Percentiles rank a stretch among this genome's conserved stretches.
phyloP scores from a whole-genome alignment of 2,888 invertebrate genomes.

The Yponomeuta cagnagella region DNA sequence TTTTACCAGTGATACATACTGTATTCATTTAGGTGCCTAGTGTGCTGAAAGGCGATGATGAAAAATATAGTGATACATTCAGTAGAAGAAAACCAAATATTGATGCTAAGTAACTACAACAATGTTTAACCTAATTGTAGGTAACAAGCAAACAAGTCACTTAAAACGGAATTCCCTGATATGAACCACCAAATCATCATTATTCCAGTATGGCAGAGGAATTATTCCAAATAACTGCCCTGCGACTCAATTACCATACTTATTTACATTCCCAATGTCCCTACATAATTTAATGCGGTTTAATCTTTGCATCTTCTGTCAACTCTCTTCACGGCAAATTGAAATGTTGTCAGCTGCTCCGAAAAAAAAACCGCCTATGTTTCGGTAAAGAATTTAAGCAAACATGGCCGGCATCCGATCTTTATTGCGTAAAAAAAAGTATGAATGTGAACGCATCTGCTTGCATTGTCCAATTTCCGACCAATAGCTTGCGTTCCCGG shows the following conservation, averaged over 20 bases:
- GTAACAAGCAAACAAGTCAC: constrained; percentile 19
- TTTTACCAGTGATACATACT: too few relatives aligned
- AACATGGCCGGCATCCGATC: constrained; percentile 53
- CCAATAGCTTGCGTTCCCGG: constrained; percentile 61
- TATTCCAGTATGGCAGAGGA: constrained; percentile 6
- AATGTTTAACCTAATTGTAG: too few relatives aligned
- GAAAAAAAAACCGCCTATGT: constrained; percentile 34
- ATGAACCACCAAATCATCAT: constrained; percentile 46
- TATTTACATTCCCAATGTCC: constrained; percentile 35
- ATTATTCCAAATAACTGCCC: constrained; percentile 31
- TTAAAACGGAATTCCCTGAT: constrained; percentile 32
- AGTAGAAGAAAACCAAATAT: too few relatives aligned
- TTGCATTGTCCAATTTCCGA: constrained; percentile 64
- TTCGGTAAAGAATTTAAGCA: constrained; percentile 54
- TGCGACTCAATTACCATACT: constrained; percentile 23
- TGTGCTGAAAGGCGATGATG: too few relatives aligned
- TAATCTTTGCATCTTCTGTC: constrained; percentile 55
- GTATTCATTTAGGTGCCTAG: too few relatives aligned
- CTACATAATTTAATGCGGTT: constrained; percentile 32
- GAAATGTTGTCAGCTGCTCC: constrained; percentile 54
- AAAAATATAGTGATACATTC: too few relatives aligned
- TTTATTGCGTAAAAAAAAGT: constrained; percentile 33
- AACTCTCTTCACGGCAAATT: constrained; percentile 50
- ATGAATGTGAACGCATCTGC: constrained; percentile 59
- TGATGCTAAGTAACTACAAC: too few relatives aligned